phyloP scores from a whole-genome alignment of 2,113 vertebrate genomes.

The Brachyhypopomus occidentalis region DNA sequence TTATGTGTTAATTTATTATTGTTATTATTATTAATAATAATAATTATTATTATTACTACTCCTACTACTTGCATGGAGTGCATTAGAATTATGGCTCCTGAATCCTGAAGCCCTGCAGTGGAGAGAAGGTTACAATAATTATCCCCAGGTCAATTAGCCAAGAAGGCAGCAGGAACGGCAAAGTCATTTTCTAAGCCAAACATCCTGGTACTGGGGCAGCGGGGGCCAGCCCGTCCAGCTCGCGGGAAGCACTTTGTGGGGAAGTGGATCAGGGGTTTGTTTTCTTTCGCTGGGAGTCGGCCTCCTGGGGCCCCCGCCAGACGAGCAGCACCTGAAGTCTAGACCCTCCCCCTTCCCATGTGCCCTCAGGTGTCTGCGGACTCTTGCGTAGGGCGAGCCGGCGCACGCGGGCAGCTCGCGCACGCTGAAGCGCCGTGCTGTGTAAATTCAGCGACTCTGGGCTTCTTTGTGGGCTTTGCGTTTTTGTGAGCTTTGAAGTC shows the following conservation, averaged over 20 bases:
- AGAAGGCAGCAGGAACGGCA: conserved; percentile 68
- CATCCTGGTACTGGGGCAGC: conserved; percentile 74
- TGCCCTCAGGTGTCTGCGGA: neutral
- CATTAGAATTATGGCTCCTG: conserved; percentile 64
- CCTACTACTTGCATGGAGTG: neutral
- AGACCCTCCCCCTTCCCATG: conserved; percentile 11
- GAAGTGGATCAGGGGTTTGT: conserved; percentile 69
- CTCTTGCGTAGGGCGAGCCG: neutral
- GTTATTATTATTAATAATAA: neutral
- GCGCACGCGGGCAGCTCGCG: neutral
- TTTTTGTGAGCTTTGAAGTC: neutral
- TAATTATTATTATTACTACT: neutral
- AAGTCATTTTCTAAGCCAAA: conserved; percentile 80
- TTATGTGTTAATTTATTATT: too few relatives aligned
- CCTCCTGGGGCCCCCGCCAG: conserved; percentile 69
- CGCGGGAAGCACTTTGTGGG: conserved; percentile 61
- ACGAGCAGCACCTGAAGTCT: conserved; percentile 72
- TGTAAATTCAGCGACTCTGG: neutral
- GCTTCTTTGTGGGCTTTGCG: neutral
- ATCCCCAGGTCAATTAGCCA: conserved; percentile 74
- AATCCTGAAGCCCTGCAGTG: conserved; percentile 64
- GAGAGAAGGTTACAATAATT: conserved; percentile 71
- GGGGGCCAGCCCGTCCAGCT: conserved; percentile 33
- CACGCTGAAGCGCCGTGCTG: neutral
- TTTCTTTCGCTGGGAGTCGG: conserved; percentile 67